A percentile compares a stretch with the other conserved stretches of the same genome.
Evolutionary conservation across 2,888 invertebrate species (phyloP).

Genomic region (Incurvaria masculella): DNA sequence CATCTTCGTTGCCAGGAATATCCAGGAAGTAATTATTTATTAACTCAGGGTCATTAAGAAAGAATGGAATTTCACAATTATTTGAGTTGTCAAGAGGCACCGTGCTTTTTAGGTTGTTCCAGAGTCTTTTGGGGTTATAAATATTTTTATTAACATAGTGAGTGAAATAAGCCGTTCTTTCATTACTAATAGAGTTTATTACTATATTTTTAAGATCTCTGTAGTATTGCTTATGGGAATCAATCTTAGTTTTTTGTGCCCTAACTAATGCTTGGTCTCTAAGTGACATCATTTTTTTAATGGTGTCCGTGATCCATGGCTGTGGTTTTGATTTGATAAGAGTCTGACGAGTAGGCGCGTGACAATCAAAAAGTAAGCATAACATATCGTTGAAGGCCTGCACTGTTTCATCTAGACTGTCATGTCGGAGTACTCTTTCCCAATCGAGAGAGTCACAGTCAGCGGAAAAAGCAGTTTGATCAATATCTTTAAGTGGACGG

Average conservation of each 20-base stretch:
- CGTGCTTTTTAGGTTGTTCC: too few relatives aligned
- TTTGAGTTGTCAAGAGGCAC: not conserved
- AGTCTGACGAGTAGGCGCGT: not conserved
- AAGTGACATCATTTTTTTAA: too few relatives aligned
- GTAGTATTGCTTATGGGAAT: not conserved
- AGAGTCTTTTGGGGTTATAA: too few relatives aligned
- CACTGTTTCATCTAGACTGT: not conserved
- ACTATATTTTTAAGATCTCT: not conserved
- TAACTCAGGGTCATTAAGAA: not conserved
- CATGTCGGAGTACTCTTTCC: not conserved
- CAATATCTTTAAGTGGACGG: not conserved
- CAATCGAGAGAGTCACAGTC: not conserved
- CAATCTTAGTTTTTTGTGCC: not conserved
- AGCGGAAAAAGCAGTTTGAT: not conserved
- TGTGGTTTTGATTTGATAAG: too few relatives aligned
- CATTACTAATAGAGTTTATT: slow-evolving; percentile 2
- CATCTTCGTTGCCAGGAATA: not conserved
- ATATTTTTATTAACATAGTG: slow-evolving; percentile 3
- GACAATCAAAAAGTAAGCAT: not conserved
- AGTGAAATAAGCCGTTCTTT: not conserved
- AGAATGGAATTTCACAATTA: not conserved
- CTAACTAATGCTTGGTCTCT: too few relatives aligned
- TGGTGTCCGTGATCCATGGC: too few relatives aligned
- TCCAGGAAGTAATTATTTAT: slow-evolving; percentile 1
- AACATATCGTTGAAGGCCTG: not conserved